Evolutionary conservation across 2,113 vertebrate genomes (phyloP).

Genomic region (Dasyornis broadbenti): DNA sequence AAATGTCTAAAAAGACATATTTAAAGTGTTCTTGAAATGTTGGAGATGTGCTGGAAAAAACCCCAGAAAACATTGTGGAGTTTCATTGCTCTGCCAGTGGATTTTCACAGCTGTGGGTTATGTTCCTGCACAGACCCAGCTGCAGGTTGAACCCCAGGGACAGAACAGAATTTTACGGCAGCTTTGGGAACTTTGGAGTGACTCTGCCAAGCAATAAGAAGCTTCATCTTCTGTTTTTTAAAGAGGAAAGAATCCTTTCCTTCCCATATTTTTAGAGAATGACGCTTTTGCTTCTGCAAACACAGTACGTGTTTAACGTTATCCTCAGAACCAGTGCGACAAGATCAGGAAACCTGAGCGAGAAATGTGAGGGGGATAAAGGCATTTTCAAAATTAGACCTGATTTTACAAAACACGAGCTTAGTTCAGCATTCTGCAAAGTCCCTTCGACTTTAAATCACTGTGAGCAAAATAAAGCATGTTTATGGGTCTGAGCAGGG

Average conservation of each 20-base stretch:
- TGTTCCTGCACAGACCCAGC: not conserved
- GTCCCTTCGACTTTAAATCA: not conserved
- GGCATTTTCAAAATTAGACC: not conserved
- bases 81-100: not conserved
- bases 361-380: not conserved
- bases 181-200: not conserved
- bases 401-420: not conserved
- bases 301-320: not conserved
- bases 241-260: not conserved
- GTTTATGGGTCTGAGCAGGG: slow-evolving; percentile 10
- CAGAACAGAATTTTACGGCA: not conserved
- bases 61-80: not conserved
- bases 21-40: not conserved
- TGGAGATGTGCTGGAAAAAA: not conserved
- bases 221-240: not conserved
- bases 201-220: not conserved
- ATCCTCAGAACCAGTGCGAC: not conserved
- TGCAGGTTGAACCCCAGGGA: not conserved
- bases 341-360: not conserved
- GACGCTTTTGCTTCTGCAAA: not conserved
- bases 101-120: not conserved
- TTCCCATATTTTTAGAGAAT: not conserved
- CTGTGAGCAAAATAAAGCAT: slow-evolving; percentile 33
- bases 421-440: slow-evolving; percentile 40
- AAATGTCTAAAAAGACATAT: not conserved